Evolutionary conservation across 2,888 invertebrate species (phyloP), one percentile per base, ranked within the genome.

Genomic region (Clostera curtula): DNA sequence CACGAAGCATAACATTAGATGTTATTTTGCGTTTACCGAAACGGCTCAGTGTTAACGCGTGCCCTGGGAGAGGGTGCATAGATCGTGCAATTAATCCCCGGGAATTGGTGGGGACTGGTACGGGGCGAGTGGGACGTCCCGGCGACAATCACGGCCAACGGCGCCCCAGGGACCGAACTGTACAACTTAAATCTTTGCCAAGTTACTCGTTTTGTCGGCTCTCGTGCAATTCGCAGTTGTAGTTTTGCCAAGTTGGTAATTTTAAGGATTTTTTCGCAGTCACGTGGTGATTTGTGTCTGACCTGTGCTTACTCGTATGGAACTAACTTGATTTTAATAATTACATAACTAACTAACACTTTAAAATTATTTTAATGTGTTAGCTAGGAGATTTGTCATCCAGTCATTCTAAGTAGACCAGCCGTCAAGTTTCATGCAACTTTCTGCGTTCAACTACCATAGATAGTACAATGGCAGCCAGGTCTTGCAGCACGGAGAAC

Each of bases 111-210:
- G 43, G 29, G 30, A 35, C 39, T 34, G 49, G 38, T 33, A 33
- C 34, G 40, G 36, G 43, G 42, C 37, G 27, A 39, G 36, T 37
- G 34, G 34, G 29, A 38, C 46, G 68, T 61, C 75, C 61, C 68
- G 68, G 68, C 77, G 82, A 82, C 82, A 82, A 82, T 82, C 79
- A 76, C 59, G 21, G 54, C 28, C 48, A 77, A 82, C 61, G 64
- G 74, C 69, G 56, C 82, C 79, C 82, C 38, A 34, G 82, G 76
- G 82, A 80, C 60, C 43, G 41, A 41, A 36, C 43, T 45, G 53
- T 64, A 68, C 72, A 73, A 79, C 63, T 80, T 79, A 76, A 76
- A 75, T 80, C 79, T 80, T 79, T 66, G 73, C 73, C 62, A 77
- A 74, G 65, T 72, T 54, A 44, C 53, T 55, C 46, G 38, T 26